phyloP scores from a whole-genome alignment of 2,113 vertebrate species.

The Craseonycteris thonglongyai region DNA sequence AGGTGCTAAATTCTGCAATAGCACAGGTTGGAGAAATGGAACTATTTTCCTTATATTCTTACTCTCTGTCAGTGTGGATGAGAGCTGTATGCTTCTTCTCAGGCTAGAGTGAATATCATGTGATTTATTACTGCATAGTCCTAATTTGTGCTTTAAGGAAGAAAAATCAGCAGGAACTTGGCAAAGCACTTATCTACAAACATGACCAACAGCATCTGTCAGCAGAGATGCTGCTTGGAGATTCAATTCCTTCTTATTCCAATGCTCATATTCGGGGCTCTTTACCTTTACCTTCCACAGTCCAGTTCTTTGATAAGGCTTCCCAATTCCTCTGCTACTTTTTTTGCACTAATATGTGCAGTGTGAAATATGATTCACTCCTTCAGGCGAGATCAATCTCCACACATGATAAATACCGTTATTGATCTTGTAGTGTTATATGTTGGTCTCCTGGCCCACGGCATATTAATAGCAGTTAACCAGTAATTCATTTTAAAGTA shows the following conservation, averaged over 20 bases:
- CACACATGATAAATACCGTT: constrained; percentile 76
- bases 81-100: neutral
- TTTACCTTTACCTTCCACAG: neutral
- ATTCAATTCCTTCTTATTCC: neutral
- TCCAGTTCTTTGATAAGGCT: constrained; percentile 28
- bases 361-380: constrained; percentile 75
- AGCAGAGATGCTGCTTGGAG: fast-evolving
- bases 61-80: too few relatives aligned
- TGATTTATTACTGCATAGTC: neutral
- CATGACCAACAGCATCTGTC: neutral
- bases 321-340: constrained; percentile 71
- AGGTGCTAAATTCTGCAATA: neutral
- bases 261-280: neutral
- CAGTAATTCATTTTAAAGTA: constrained; percentile 77
- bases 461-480: constrained; percentile 81
- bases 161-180: neutral
- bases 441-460: constrained; percentile 64
- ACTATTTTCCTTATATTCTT: neutral
- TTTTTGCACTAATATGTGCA: constrained; percentile 65
- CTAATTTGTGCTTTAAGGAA: neutral
- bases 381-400: constrained; percentile 77
- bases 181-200: neutral
- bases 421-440: constrained; percentile 77
- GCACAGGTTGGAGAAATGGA: neutral
- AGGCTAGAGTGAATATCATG: neutral